Evolutionary conservation across 2,113 vertebrate species (phyloP), one percentile per base, ranked within the genome.

Genomic region (Campylorhamphus procurvoides): DNA sequence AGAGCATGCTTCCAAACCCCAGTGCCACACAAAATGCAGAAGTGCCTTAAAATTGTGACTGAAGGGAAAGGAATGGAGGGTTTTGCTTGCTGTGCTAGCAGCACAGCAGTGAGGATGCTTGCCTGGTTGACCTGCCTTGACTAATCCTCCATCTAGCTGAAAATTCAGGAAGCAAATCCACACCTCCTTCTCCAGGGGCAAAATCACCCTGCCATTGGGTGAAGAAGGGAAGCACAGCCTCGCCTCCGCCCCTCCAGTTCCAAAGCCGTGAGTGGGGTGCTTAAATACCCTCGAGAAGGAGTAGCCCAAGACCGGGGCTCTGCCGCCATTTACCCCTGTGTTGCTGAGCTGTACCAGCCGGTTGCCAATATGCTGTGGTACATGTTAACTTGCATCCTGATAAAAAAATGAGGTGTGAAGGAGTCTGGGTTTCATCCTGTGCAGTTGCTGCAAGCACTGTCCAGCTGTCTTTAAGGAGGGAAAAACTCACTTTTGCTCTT

Each of bases 371-470:
- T 3, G 40, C 39, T 19, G 31, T 6, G 12, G 42, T 63, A 28
- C 7, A 9, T 1, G 0, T 18, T 52, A 52, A 46, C 12, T 83
- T 49, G n/a, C 6, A 3, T 31, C 25, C 22, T 0, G 9, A 25
- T 53, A 55, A 71, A 58, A 67, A 37, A 37, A 60, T 29, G 39
- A 53, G 14, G 1, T 5, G 23, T 33, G 62, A 75, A 56, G 27
- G 25, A 33, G 17, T 42, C 25, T 20, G 39, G 6, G 23, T 56
- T 88, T 89, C 33, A 47, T 37, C 25, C 29, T 1, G 0, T 37
- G 29, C 14, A 60, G 28, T 4, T 73, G 35, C 63, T 73, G 19
- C 27, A 39, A 47, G 29, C 33, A 15, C 27, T 10, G 15, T 3
- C n/a, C 18, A 17, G 4, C 25, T 52, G 28, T 24, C 31, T 59